Conservation (phyloP, 1,140 invertebrate genomes). For the Holcopasites calliopsidis region DNA sequence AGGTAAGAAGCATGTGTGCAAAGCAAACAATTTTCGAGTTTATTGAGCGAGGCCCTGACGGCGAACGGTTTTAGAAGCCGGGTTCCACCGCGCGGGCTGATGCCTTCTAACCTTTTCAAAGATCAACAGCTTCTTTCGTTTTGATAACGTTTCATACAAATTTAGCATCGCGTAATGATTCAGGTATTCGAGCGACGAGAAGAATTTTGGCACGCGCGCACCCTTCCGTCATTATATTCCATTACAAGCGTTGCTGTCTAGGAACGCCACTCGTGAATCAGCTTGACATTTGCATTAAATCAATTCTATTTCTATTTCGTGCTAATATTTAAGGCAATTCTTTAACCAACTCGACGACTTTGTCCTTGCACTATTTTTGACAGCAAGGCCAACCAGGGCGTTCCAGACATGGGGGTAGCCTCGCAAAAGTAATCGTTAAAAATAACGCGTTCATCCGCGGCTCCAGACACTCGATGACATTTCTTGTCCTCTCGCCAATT, state of each 20-base stretch:
- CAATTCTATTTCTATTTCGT: too few species aligned
- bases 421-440: conserved; percentile 37
- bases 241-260: too few species aligned
- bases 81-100: conserved; percentile 18
- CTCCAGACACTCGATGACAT: background rate
- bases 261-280: too few species aligned
- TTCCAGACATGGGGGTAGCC: conserved; percentile 16
- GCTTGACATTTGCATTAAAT: too few species aligned
- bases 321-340: too few species aligned
- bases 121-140: conserved; percentile 12
- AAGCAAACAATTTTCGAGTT: conserved; percentile 44
- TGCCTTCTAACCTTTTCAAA: conserved; percentile 32
- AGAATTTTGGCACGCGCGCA: background rate
- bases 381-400: background rate
- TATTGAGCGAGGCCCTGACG: conserved; percentile 28
- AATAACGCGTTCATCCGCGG: conserved; percentile 49
- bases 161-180: conserved; percentile 23
- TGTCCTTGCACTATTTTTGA: conserved; percentile 60
- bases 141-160: background rate
- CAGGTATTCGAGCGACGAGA: conserved; percentile 14
- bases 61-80: conserved; percentile 9
- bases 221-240: background rate
- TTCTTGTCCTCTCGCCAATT: background rate
- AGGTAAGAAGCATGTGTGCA: conserved; percentile 25
- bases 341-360: conserved; percentile 33